Conservation (phyloP, 2,888 invertebrate genomes). For the Nomada goodeniana region DNA sequence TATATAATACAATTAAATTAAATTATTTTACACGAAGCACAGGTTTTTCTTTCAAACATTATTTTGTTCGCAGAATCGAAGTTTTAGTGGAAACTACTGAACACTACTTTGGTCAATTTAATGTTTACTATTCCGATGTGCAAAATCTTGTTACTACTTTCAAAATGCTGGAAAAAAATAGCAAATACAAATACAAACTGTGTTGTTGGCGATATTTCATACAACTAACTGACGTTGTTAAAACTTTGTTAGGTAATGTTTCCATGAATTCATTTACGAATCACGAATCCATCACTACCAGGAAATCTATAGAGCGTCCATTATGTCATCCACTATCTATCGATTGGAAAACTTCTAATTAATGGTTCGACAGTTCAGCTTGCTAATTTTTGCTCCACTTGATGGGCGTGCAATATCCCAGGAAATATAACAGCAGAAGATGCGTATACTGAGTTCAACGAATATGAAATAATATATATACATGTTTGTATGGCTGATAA, state of each 20-base stretch:
- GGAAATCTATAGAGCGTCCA: constrained; percentile 20
- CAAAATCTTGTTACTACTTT: too few species aligned
- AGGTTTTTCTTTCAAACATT: too few species aligned
- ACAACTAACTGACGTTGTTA: background rate
- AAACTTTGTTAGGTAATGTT: background rate
- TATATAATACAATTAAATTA: too few species aligned
- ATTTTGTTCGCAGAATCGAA: too few species aligned
- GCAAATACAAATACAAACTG: too few species aligned
- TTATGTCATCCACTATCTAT: constrained; percentile 28
- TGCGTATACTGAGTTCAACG: background rate
- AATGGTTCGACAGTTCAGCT: constrained; percentile 28
- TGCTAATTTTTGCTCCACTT: constrained; percentile 21
- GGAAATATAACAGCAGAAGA: constrained; percentile 10
- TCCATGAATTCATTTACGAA: background rate
- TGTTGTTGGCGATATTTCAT: background rate
- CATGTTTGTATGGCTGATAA: too few species aligned
- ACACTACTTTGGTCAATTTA: too few species aligned
- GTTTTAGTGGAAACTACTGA: too few species aligned
- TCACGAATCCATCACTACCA: constrained; percentile 16
- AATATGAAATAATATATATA: background rate
- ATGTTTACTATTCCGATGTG: too few species aligned
- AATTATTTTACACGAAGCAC: too few species aligned
- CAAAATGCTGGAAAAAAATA: too few species aligned
- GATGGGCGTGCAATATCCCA: constrained; percentile 13
- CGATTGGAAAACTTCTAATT: constrained; percentile 50